A percentile compares a stretch with the other conserved stretches of the same genome.
phyloP scores from a whole-genome alignment of 2,888 invertebrate genomes.

The Pyrrhia umbra region DNA sequence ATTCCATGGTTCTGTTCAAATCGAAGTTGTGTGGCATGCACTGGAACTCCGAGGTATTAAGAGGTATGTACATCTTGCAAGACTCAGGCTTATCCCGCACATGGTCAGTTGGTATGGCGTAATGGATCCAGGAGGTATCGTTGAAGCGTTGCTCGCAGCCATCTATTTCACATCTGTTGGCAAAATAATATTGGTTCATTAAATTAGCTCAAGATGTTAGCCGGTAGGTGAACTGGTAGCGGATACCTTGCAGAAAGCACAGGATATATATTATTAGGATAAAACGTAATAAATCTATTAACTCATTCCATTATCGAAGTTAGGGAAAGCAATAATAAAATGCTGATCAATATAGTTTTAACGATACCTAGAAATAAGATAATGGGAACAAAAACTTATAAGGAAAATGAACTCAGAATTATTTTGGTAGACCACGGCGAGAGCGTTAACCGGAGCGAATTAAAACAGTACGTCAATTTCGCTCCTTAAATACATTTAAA shows the following conservation, averaged over 20 bases:
- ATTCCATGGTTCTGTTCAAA: constrained; percentile 73
- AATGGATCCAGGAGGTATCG: constrained; percentile 83
- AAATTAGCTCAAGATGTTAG: too few species aligned
- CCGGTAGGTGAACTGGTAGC: too few species aligned
- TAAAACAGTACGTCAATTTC: constrained; percentile 20
- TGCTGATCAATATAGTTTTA: neutral
- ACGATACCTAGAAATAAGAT: neutral
- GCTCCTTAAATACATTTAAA: constrained; percentile 25
- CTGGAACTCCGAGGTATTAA: constrained; percentile 66
- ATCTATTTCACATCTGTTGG: constrained; percentile 79
- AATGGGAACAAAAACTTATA: constrained; percentile 15
- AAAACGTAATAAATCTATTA: neutral
- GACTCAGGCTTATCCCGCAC: constrained; percentile 67
- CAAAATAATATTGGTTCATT: neutral
- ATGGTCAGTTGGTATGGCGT: constrained; percentile 77
- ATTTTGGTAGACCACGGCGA: constrained; percentile 30
- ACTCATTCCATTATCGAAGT: neutral
- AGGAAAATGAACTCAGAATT: constrained; percentile 31
- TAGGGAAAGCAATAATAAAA: neutral
- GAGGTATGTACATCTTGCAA: constrained; percentile 74
- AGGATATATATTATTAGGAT: too few species aligned
- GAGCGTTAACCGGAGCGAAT: constrained; percentile 42
- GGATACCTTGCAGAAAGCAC: too few species aligned
- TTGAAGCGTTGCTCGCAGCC: constrained; percentile 84
- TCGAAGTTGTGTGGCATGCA: constrained; percentile 77